Evolutionary conservation across 2,797 vertebrate genomes (phyloP).

Genomic region (Zenarchopterus dispar): DNA sequence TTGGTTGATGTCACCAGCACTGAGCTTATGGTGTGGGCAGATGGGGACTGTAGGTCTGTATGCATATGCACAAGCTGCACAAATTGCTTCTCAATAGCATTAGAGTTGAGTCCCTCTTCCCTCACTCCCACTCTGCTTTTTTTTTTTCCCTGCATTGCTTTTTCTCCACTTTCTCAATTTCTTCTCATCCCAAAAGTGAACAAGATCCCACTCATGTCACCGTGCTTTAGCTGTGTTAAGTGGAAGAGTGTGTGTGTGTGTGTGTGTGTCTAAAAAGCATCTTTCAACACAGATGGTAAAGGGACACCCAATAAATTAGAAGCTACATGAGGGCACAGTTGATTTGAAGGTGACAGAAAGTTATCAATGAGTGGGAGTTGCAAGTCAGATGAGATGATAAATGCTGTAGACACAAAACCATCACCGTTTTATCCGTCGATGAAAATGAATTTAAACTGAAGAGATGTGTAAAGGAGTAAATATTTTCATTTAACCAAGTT

Average conservation of each 20-base stretch:
- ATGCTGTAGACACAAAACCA: conserved; percentile 25
- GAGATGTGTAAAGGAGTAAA: neutral
- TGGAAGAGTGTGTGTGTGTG: conserved; percentile 40
- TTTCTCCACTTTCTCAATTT: conserved; percentile 54
- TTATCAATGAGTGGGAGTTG: conserved; percentile 16
- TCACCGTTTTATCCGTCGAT: conserved; percentile 21
- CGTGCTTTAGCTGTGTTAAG: conserved; percentile 64
- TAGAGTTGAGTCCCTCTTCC: conserved; percentile 66
- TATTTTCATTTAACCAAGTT: too few relatives aligned
- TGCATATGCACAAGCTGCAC: conserved; percentile 78
- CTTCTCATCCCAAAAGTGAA: conserved; percentile 57
- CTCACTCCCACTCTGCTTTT: conserved; percentile 68
- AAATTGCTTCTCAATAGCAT: conserved; percentile 81
- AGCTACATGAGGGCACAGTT: conserved; percentile 9
- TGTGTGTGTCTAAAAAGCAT: conserved; percentile 24
- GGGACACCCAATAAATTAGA: conserved; percentile 23
- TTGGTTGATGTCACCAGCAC: conserved; percentile 75
- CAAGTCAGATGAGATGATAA: conserved; percentile 24
- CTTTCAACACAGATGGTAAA: conserved; percentile 30
- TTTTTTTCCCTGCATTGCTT: conserved; percentile 43
- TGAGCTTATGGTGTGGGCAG: conserved; percentile 76
- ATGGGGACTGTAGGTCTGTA: conserved; percentile 70
- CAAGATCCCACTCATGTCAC: conserved; percentile 68
- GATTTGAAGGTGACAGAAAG: conserved; percentile 25
- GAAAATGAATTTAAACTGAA: neutral